These are phyloP conservation scores for Saccopteryx leptura DNA, from an alignment of 2,113 vertebrate genomes.

Conservation along the genomic window DNA sequence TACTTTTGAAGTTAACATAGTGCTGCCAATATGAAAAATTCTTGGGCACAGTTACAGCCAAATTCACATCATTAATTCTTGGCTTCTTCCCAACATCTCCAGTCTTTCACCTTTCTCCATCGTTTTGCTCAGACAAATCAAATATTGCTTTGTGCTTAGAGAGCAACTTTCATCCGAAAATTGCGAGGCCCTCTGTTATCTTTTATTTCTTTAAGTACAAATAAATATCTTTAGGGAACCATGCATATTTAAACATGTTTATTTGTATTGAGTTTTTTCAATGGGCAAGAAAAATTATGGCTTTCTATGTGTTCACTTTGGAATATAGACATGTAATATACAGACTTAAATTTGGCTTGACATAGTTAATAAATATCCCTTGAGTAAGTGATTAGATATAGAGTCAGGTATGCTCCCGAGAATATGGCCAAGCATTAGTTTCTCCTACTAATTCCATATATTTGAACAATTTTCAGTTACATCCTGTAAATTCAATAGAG, in stretches of 20 bases:
- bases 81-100: slow-evolving; percentile 79
- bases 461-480: slow-evolving; percentile 44
- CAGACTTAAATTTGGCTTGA: slow-evolving; percentile 66
- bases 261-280: slow-evolving; percentile 26
- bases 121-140: slow-evolving; percentile 76
- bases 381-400: slow-evolving; percentile 70
- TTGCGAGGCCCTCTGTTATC: slow-evolving; percentile 67
- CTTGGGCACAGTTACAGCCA: slow-evolving; percentile 75
- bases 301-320: slow-evolving; percentile 66
- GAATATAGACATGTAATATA: slow-evolving; percentile 65
- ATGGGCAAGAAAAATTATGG: slow-evolving; percentile 38
- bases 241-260: slow-evolving; percentile 71
- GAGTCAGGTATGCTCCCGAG: slow-evolving; percentile 58
- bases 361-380: slow-evolving; percentile 75
- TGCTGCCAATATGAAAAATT: slow-evolving; percentile 78
- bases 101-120: slow-evolving; percentile 77
- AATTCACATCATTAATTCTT: slow-evolving; percentile 82
- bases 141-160: slow-evolving; percentile 78
- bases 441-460: slow-evolving; percentile 62
- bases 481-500: slow-evolving; percentile 36
- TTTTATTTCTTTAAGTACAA: slow-evolving; percentile 62
- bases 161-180: slow-evolving; percentile 74
- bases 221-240: slow-evolving; percentile 60
- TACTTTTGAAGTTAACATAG: slow-evolving; percentile 82
- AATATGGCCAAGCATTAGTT: slow-evolving; percentile 41